A percentile compares a stretch with the other conserved stretches of the same genome.
These are phyloP conservation scores for Eristalis pertinax DNA, from an alignment of 2,888 invertebrate genomes.

Conservation along the genomic window DNA sequence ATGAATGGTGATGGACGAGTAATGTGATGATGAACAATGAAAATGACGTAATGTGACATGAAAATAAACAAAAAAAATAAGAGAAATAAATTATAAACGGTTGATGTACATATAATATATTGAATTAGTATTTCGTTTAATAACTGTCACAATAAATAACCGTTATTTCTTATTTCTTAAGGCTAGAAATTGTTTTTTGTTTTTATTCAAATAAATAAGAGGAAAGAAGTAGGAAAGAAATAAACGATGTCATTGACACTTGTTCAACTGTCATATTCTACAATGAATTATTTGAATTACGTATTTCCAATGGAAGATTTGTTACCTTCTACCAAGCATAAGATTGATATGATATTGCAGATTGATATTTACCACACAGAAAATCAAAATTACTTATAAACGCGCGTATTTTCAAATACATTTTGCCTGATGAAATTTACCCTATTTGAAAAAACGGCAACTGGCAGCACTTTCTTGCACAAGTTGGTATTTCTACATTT, in stretches of 20 bases:
- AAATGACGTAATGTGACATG: constrained; percentile 42
- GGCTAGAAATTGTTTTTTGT: neutral
- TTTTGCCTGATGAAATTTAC: no score
- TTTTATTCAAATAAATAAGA: neutral
- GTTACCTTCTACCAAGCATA: no score
- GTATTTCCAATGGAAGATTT: no score
- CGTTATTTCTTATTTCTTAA: neutral
- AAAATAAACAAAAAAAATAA: constrained; percentile 40
- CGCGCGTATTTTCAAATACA: no score
- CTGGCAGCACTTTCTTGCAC: no score
- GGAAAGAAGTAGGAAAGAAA: neutral
- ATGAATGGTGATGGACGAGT: constrained; percentile 20
- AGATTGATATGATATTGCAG: no score
- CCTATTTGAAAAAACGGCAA: no score
- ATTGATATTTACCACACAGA: no score
- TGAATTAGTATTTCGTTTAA: neutral
- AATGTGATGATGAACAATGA: constrained; percentile 3
- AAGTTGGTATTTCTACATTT: no score
- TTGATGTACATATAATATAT: neutral
- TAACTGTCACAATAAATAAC: neutral
- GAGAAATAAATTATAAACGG: neutral
- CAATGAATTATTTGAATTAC: no score
- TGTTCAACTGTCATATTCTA: neutral
- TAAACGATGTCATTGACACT: neutral
- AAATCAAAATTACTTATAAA: no score